Evolutionary conservation across 2,888 invertebrate species (phyloP), one percentile per base, ranked within the genome.

Genomic region (Eremobia ochroleuca): DNA sequence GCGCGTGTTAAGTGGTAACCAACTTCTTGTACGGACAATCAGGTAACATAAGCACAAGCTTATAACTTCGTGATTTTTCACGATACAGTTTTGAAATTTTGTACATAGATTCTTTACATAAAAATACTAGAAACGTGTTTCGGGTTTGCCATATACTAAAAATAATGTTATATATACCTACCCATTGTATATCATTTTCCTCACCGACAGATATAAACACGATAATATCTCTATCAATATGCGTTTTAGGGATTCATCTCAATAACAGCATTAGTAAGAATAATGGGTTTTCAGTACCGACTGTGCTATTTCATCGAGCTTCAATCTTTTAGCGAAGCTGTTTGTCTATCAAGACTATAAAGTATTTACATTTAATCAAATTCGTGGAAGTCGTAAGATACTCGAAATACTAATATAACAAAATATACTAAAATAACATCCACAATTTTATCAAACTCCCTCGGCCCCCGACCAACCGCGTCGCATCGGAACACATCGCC

Each of bases 181-280:
- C n/a, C n/a, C n/a, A n/a, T 9, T 49, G 5, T 21, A 25, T 25
- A 72, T 61, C 21, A 73, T 52, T 61, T 9, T 13, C 21, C 49
- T 74, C 75, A 43, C 15, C 40, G 31, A 55, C n/a, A 4, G 9
- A 62, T 66, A 74, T 52, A 62, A 49, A 49, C 40, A 61, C 11
- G 59, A 40, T 40, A 40, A 69, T 79, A 74, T 59, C 28, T 73
- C 73, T 65, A 79, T 73, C 64, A 77, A 68, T 65, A 25, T 28
- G 1, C 2, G 28, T 55, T 68, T 40, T 55, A 34, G 37, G 21
- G n/a, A 40, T 77, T 43, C 28, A 18, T 40, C 21, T 62, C 21
- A 31, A 62, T 72, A 79, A 72, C 46, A 58, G n/a, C 43, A 62
- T 77, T 49, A 34, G 64, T 18, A 34, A 25, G 25, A 78, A 8